Evolutionary conservation across 2,797 vertebrate genomes (phyloP).

Genomic region (Neopelma chrysocephalum): DNA sequence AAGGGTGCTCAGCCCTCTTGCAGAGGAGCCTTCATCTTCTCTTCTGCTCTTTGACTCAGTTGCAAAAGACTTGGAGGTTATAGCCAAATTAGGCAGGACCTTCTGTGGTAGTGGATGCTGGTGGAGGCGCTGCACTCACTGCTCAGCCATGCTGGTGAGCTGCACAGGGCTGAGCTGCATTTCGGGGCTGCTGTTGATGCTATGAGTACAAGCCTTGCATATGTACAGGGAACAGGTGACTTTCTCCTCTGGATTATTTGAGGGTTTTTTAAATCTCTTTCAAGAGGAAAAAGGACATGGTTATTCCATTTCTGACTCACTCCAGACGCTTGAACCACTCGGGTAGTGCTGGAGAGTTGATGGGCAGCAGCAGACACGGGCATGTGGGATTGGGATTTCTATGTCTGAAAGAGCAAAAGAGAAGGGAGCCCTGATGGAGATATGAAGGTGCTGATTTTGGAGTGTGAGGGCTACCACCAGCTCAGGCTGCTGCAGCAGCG

Average conservation of each 20-base stretch:
- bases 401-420: background rate
- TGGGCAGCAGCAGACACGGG: background rate
- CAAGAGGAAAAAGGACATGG: background rate
- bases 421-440: background rate
- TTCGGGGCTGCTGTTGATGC: background rate
- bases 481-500: background rate
- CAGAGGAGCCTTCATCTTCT: background rate
- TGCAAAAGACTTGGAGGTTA: background rate
- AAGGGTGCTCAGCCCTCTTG: background rate
- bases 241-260: background rate
- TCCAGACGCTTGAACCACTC: background rate
- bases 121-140: background rate
- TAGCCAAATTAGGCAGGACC: background rate
- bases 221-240: background rate
- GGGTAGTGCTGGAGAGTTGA: accelerated
- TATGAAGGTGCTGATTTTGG: background rate
- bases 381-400: background rate
- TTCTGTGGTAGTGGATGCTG: background rate
- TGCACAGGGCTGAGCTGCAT: background rate
- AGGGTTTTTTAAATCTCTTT: background rate
- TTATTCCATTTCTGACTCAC: background rate
- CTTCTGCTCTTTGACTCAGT: background rate
- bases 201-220: accelerated
- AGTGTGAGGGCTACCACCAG: background rate
- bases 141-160: background rate